Conservation (phyloP, 2,888 invertebrate genomes). For the Scaptomyza caliginosa region DNA sequence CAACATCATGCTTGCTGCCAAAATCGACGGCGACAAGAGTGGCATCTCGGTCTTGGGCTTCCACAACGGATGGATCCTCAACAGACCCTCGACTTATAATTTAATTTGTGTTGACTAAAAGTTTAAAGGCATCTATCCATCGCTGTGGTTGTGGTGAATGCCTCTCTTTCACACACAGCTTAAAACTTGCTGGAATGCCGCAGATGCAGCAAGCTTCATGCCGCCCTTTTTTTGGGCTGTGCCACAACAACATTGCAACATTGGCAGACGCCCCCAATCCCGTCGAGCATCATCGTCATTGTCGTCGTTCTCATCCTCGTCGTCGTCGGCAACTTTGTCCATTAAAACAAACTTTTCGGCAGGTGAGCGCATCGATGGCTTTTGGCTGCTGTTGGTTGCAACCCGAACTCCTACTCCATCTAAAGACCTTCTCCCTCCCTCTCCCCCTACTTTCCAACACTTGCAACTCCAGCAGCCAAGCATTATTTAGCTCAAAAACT, state of each 20-base stretch:
- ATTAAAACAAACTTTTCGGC: constrained; percentile 74
- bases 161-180: constrained; percentile 18
- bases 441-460: not conserved
- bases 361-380: constrained; percentile 76
- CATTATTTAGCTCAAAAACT: constrained; percentile 67
- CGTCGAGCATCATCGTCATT: constrained; percentile 56
- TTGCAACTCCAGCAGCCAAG: not conserved
- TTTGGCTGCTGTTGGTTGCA: constrained; percentile 39
- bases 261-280: constrained; percentile 43
- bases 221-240: not conserved
- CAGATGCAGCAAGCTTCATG: constrained; percentile 2
- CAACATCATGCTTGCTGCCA: constrained; percentile 28
- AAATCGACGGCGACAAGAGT: constrained; percentile 26
- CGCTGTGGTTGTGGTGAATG: constrained; percentile 4
- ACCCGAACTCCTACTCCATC: not conserved
- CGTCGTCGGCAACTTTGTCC: constrained; percentile 67
- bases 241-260: constrained; percentile 26
- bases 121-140: constrained; percentile 39
- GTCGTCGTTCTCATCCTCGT: not conserved
- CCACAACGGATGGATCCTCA: constrained; percentile 19
- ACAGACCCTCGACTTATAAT: constrained; percentile 61
- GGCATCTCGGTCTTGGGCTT: not conserved
- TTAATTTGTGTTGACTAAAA: constrained; percentile 63
- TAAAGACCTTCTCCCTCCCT: not conserved
- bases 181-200: constrained; percentile 39